phyloP scores from a whole-genome alignment of 2,113 vertebrate genomes.

The Chloroceryle aenea region DNA sequence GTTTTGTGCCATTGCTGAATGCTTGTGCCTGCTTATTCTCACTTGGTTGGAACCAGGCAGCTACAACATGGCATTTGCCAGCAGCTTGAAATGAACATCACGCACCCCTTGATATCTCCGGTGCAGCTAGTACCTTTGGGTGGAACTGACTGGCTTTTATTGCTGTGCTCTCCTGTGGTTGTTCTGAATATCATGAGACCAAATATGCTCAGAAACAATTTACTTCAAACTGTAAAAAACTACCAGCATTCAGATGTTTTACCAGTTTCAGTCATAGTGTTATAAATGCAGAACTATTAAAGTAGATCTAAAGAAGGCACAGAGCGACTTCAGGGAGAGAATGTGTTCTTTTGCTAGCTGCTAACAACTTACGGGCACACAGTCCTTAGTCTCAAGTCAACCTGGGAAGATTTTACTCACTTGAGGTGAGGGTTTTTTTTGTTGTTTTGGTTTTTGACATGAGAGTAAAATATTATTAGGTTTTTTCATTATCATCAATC shows the following conservation, averaged over 20 bases:
- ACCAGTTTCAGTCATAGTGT: background rate
- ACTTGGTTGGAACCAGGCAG: constrained; percentile 46
- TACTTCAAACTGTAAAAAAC: background rate
- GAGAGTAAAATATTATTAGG: constrained; percentile 44
- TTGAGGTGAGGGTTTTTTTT: background rate
- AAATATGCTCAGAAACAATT: background rate
- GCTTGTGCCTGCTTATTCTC: constrained; percentile 60
- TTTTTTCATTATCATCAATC: constrained; percentile 70
- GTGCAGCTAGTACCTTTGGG: constrained; percentile 8
- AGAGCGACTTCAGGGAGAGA: background rate
- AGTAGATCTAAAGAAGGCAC: background rate
- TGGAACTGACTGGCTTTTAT: constrained; percentile 7
- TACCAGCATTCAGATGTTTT: background rate
- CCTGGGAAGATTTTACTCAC: background rate
- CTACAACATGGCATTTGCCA: constrained; percentile 37
- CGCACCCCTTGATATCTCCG: background rate
- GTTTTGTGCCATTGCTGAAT: constrained; percentile 12
- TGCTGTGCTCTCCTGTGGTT: background rate
- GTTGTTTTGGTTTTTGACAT: background rate
- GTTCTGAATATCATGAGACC: background rate
- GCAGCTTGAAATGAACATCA: background rate
- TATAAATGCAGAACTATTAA: background rate
- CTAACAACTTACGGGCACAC: background rate
- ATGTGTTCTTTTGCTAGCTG: background rate
- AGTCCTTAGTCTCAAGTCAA: background rate